Evolutionary conservation across 2,797 vertebrate species (phyloP).

Genomic region (Gymnothorax reevesii): DNA sequence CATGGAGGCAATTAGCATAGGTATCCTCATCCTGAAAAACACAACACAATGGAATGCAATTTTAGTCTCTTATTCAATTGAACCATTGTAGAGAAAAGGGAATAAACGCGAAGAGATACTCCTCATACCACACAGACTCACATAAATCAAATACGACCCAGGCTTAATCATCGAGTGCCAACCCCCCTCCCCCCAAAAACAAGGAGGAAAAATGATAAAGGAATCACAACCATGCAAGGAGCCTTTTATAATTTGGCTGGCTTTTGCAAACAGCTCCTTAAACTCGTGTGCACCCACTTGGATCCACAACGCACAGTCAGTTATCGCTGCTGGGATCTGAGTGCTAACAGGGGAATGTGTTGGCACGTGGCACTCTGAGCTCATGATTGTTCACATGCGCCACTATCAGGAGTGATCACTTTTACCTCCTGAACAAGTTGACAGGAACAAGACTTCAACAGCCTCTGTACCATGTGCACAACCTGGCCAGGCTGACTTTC

Average conservation of each 20-base stretch:
- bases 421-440: background rate
- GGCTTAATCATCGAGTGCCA: background rate
- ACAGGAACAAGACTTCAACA: background rate
- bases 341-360: background rate
- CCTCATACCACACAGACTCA: background rate
- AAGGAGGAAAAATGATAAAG: background rate
- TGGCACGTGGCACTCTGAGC: background rate
- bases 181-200: background rate
- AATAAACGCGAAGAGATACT: background rate
- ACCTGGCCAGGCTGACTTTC: background rate
- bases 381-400: background rate
- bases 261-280: background rate
- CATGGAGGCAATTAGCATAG: background rate
- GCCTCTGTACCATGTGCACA: background rate
- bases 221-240: background rate
- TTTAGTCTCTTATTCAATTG: background rate
- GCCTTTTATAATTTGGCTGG: background rate
- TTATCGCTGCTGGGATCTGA: background rate
- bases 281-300: background rate
- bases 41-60: background rate
- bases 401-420: background rate
- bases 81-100: background rate
- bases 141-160: background rate
- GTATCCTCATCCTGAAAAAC: background rate
- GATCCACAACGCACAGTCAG: background rate